A percentile compares a stretch with the other conserved stretches of the same genome.
phyloP scores from a whole-genome alignment of 2,113 vertebrate species.

The Lasiurus borealis region DNA sequence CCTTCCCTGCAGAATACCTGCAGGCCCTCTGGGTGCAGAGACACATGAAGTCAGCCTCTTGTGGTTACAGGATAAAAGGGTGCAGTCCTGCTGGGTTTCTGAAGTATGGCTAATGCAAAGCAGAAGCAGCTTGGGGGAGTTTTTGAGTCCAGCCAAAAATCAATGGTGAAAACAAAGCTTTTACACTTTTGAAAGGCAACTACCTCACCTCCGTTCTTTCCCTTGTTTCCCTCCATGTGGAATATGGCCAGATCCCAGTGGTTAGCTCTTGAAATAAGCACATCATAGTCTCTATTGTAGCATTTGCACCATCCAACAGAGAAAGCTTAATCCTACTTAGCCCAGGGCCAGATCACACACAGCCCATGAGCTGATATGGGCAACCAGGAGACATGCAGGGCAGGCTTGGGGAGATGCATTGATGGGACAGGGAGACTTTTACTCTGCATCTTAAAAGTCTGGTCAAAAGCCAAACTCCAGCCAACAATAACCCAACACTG shows the following conservation, averaged over 20 bases:
- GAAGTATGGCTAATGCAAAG: rapidly evolving
- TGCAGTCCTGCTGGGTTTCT: neutral
- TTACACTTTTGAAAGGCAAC: neutral
- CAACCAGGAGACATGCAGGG: rapidly evolving
- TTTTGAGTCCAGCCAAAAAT: neutral
- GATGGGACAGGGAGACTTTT: neutral
- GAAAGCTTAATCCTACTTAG: neutral
- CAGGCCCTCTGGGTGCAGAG: neutral
- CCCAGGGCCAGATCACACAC: neutral
- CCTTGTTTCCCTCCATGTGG: neutral
- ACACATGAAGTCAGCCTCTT: neutral
- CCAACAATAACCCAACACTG: neutral
- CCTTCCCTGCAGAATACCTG: neutral
- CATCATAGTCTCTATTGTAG: neutral
- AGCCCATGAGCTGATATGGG: neutral
- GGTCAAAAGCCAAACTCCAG: neutral
- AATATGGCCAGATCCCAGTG: neutral
- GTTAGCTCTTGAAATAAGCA: conserved; percentile 4
- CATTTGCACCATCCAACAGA: neutral
- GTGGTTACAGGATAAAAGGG: neutral
- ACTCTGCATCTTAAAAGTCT: neutral
- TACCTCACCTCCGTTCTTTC: neutral
- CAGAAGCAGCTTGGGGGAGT: neutral
- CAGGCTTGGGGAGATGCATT: neutral
- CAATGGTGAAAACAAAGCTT: conserved; percentile 28